These are phyloP conservation scores for human DNA, from an alignment of 2,113 vertebrate genomes.

Conservation along the genomic window GRCh38 chr13:101498501-101499000, in stretches of 20 bases:
- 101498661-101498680: background rate
- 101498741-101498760: background rate
- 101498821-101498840: too few relatives aligned
- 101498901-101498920: too few relatives aligned
- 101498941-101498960: too few relatives aligned
- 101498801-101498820: too few relatives aligned
- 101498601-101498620: background rate
- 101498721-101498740: background rate
- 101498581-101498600: conserved; percentile 7
- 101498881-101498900: too few relatives aligned
- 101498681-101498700: background rate
- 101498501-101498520: background rate
- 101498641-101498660: background rate
- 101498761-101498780: too few relatives aligned
- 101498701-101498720: background rate
- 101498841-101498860: too few relatives aligned
- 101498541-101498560: background rate
- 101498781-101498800: too few relatives aligned
- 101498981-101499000: too few relatives aligned
- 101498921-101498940: too few relatives aligned
- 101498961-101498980: too few relatives aligned
- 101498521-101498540: background rate
- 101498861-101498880: too few relatives aligned
- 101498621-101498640: background rate
- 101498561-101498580: background rate